phyloP scores from a whole-genome alignment of 92 coral and sea anemone species.

The Isaurus tuberculatus region DNA sequence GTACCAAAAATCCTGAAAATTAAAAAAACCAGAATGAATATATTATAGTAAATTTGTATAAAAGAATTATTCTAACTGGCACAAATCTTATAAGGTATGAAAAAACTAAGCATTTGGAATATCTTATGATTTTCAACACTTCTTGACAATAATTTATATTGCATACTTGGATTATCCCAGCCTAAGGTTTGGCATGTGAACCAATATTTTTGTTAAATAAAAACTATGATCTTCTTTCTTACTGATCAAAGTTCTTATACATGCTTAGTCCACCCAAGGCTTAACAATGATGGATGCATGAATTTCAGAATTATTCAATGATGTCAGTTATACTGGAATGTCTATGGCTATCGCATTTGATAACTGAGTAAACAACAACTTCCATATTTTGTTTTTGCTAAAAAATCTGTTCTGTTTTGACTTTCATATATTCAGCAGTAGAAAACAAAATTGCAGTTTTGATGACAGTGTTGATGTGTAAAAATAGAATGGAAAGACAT shows the following conservation, averaged over 20 bases:
- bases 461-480: neutral
- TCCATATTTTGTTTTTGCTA: neutral
- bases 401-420: conserved; percentile 1
- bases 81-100: neutral
- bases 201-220: conserved; percentile 1
- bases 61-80: neutral
- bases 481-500: neutral
- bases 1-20: no score
- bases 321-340: neutral
- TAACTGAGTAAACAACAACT: neutral
- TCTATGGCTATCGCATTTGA: neutral
- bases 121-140: neutral
- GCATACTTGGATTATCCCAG: neutral
- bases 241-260: neutral
- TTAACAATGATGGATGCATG: no score
- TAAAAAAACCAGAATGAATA: no score
- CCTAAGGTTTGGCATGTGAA: neutral
- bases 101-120: neutral
- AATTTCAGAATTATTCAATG: no score
- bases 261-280: neutral
- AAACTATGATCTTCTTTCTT: neutral
- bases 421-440: neutral
- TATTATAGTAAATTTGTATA: no score
- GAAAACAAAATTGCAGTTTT: neutral
- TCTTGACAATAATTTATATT: neutral